Percentiles rank a stretch among this genome's conserved stretches.
Evolutionary conservation across 2,113 vertebrate genomes (phyloP).

Genomic region (Scomber colias): DNA sequence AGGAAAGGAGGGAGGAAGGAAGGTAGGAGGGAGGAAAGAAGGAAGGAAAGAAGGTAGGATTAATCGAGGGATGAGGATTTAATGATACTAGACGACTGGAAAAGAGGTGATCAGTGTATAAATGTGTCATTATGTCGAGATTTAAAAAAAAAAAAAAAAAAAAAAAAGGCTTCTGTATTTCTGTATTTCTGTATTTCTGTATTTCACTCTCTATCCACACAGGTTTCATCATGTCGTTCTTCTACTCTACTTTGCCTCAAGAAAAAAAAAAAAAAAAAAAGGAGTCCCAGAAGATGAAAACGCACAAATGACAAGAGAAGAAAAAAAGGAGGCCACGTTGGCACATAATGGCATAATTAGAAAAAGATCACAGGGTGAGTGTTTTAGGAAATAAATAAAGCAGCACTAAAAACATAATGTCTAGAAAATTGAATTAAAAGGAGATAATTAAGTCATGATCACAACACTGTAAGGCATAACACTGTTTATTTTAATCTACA

Average conservation of each 20-base stretch:
- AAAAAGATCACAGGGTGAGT: neutral
- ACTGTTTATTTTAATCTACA: neutral
- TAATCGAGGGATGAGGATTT: neutral
- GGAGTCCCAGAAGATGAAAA: constrained; percentile 1
- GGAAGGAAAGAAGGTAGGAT: no score
- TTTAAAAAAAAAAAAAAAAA: neutral
- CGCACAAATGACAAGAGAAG: constrained; percentile 1
- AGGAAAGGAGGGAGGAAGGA: no score
- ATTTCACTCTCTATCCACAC: neutral
- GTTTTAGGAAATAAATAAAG: neutral
- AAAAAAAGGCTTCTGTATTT: neutral
- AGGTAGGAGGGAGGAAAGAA: no score
- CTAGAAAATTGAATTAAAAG: neutral
- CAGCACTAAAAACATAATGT: neutral
- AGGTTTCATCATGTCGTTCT: neutral
- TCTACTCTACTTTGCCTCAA: constrained; percentile 7
- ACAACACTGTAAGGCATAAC: neutral
- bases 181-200: no score
- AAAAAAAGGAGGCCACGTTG: neutral
- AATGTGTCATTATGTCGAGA: neutral
- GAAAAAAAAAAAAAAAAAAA: constrained; percentile 14
- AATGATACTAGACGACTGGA: neutral
- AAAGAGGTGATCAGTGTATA: no score
- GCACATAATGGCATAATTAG: constrained; percentile 18
- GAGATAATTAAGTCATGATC: constrained; percentile 11